phyloP scores from a whole-genome alignment of 2,113 vertebrate genomes.

The Muscicapa adusta region DNA sequence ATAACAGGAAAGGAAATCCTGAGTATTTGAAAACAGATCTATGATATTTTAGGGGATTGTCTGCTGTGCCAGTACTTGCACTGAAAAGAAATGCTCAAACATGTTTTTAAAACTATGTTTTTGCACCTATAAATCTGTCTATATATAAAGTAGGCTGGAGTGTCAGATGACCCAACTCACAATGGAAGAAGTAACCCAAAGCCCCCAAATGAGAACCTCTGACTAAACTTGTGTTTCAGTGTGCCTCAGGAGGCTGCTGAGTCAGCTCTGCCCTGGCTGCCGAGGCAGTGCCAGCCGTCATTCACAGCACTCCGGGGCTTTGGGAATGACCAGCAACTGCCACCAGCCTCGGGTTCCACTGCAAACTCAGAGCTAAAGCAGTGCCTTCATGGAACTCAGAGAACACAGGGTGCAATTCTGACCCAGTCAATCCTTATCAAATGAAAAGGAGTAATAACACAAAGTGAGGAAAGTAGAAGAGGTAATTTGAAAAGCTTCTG shows the following conservation, averaged over 20 bases:
- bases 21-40: not conserved
- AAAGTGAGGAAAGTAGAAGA: not conserved
- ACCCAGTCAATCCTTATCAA: not conserved
- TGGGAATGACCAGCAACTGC: not conserved
- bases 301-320: not conserved
- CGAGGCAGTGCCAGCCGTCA: not conserved
- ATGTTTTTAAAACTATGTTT: not conserved
- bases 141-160: not conserved
- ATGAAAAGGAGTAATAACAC: not conserved
- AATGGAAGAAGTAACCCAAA: not conserved
- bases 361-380: not conserved
- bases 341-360: not conserved
- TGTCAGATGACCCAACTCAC: not conserved
- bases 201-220: not conserved
- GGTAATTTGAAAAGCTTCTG: not conserved
- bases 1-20: not conserved
- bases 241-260: not conserved
- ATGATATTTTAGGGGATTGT: not conserved
- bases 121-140: not conserved
- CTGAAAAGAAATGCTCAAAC: not conserved
- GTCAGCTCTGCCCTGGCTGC: not conserved
- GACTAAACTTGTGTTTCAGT: not conserved
- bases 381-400: not conserved
- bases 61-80: not conserved
- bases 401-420: not conserved